Percentiles rank a stretch among this genome's conserved stretches.
These are phyloP conservation scores for Etia nguti DNA, from an alignment of 2,113 vertebrate species.

Conservation along the genomic window DNA sequence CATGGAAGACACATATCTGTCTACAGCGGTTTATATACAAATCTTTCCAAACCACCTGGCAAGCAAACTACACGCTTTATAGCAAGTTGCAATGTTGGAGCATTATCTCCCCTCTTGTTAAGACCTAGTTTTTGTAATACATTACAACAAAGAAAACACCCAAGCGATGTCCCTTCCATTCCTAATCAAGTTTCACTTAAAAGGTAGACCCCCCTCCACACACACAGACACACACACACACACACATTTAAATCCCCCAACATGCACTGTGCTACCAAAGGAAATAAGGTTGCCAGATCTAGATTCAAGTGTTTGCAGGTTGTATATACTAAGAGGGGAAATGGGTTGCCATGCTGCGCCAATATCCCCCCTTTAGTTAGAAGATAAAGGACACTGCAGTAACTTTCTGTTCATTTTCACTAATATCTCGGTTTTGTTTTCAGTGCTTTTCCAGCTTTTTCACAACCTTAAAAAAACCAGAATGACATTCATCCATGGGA, in stretches of 20 bases:
- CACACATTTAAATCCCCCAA: neutral
- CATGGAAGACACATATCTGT: constrained; percentile 29
- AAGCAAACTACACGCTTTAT: neutral
- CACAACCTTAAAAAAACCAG: neutral
- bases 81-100: neutral
- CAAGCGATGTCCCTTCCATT: neutral
- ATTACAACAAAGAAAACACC: neutral
- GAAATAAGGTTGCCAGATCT: neutral
- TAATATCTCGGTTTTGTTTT: neutral
- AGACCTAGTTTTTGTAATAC: neutral
- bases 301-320: constrained; percentile 47
- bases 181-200: neutral
- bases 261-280: neutral
- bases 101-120: neutral
- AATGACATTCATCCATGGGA: neutral
- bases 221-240: fast-evolving
- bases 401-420: neutral
- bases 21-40: neutral
- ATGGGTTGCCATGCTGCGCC: neutral
- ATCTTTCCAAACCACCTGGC: neutral
- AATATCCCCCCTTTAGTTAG: neutral
- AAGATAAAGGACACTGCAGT: neutral
- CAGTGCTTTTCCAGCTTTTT: neutral
- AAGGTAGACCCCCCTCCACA: fast-evolving
- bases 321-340: neutral